Conservation (phyloP, 2,888 invertebrate species). For the Lamproptera curius region DNA sequence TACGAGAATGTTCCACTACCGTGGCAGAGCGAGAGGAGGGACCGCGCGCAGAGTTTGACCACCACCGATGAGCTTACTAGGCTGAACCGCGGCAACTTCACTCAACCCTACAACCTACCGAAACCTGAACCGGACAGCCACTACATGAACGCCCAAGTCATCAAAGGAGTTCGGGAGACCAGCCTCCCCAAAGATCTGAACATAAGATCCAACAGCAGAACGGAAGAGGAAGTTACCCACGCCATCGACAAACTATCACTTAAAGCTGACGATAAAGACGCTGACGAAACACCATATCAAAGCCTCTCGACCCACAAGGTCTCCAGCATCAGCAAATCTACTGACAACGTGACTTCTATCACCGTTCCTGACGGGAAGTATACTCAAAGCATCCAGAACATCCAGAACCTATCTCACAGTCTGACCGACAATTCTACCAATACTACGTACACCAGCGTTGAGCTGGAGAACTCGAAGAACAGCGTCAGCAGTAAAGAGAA, state of each 20-base stretch:
- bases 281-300: constrained; percentile 68
- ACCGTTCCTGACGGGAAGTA: constrained; percentile 41
- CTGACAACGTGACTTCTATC: constrained; percentile 65
- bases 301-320: constrained; percentile 62
- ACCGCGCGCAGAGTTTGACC: constrained; percentile 83
- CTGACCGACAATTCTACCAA: constrained; percentile 45
- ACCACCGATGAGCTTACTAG: constrained; percentile 82
- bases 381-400: constrained; percentile 30
- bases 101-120: constrained; percentile 31
- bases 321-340: constrained; percentile 48
- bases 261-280: constrained; percentile 48
- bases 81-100: constrained; percentile 53
- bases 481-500: constrained; percentile 75
- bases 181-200: constrained; percentile 57
- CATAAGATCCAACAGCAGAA: constrained; percentile 42
- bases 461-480: constrained; percentile 44
- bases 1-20: constrained; percentile 89
- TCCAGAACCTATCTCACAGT: constrained; percentile 33
- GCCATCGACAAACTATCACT: constrained; percentile 55
- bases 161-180: constrained; percentile 60
- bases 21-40: constrained; percentile 74
- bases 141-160: constrained; percentile 69
- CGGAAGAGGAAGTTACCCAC: constrained; percentile 37
- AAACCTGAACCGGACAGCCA: constrained; percentile 52
- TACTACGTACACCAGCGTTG: constrained; percentile 51